These are phyloP conservation scores for Eilema griseolum DNA, from an alignment of 2,888 invertebrate species.

Conservation along the genomic window DNA sequence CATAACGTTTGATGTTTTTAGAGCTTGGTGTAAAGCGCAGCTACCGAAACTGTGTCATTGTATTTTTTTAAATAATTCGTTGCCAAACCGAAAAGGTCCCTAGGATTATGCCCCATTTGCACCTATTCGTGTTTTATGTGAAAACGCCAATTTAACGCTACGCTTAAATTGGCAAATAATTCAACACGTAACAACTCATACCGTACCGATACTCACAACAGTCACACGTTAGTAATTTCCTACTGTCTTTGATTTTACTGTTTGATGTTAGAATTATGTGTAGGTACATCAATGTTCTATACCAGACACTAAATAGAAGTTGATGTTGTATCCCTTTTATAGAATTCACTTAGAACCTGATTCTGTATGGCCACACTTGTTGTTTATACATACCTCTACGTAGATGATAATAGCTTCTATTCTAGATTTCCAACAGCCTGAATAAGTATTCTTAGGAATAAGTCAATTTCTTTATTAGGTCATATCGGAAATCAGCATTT, in stretches of 20 bases:
- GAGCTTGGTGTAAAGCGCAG: neutral
- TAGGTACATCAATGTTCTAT: neutral
- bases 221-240: constrained; percentile 8
- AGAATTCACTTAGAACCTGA: neutral
- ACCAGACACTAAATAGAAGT: constrained; percentile 6
- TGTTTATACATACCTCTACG: neutral
- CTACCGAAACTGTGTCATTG: neutral
- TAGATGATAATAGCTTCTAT: neutral
- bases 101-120: neutral
- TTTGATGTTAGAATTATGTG: constrained; percentile 15
- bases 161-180: constrained; percentile 38
- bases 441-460: neutral
- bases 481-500: neutral
- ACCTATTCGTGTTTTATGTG: neutral
- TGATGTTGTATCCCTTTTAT: constrained; percentile 9
- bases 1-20: neutral
- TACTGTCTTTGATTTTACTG: constrained; percentile 19
- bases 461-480: neutral
- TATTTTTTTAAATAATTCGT: neutral
- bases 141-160: constrained; percentile 28
- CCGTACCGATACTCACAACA: no score
- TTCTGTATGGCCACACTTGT: constrained; percentile 10
- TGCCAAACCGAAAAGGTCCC: neutral
- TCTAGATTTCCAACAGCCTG: neutral
- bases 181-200: constrained; percentile 14